These are phyloP conservation scores for Galaxea fascicularis DNA, from an alignment of 92 coral and sea anemone genomes.

Conservation along the genomic window DNA sequence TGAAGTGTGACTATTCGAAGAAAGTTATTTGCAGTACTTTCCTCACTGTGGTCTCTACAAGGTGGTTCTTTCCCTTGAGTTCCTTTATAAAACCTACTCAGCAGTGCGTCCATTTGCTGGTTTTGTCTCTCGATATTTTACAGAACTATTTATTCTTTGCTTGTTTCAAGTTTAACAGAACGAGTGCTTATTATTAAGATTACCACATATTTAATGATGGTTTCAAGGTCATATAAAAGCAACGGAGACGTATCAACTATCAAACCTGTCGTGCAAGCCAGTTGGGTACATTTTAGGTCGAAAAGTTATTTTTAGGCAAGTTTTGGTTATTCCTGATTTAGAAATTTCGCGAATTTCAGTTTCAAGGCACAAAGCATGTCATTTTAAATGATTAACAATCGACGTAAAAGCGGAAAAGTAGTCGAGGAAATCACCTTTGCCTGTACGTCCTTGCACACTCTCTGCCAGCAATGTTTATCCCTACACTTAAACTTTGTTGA, in stretches of 20 bases:
- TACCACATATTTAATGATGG: slow-evolving; percentile 5
- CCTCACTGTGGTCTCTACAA: background rate
- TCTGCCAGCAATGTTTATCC: slow-evolving; percentile 10
- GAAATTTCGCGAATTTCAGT: background rate
- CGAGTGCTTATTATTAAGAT: background rate
- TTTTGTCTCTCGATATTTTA: background rate
- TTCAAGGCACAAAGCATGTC: background rate
- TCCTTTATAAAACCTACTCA: background rate
- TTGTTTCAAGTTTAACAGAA: background rate
- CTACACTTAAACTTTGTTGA: slow-evolving; percentile 43
- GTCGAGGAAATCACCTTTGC: background rate
- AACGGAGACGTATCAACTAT: background rate
- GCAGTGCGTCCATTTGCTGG: background rate
- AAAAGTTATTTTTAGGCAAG: background rate
- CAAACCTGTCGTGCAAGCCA: background rate
- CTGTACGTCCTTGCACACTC: background rate
- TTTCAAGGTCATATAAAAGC: background rate
- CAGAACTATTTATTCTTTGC: background rate
- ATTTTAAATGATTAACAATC: background rate
- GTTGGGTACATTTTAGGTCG: background rate
- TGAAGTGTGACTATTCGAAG: no score
- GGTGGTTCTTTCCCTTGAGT: background rate
- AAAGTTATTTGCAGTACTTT: no score
- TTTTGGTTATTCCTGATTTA: background rate
- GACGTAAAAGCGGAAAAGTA: background rate